phyloP scores from a whole-genome alignment of 1,140 invertebrate species.

The Tyrophagus putrescentiae region DNA sequence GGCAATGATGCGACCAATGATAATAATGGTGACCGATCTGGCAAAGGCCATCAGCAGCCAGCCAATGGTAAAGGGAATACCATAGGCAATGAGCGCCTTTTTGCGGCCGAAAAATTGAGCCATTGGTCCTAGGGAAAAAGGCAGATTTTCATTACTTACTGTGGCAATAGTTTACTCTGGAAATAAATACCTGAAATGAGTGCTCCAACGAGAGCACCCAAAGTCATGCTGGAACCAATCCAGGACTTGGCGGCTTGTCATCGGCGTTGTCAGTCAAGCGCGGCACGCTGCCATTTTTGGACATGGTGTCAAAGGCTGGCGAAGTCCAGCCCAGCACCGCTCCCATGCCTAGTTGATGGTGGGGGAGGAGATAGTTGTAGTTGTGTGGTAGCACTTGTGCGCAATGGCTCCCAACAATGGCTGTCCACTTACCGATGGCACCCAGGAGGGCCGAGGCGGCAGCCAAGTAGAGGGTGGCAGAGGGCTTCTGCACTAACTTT shows the following conservation, averaged over 20 bases:
- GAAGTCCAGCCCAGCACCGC: conserved; percentile 23
- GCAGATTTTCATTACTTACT: conserved; percentile 24
- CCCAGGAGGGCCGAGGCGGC: conserved; percentile 21
- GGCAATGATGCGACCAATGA: conserved; percentile 46
- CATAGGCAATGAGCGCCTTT: conserved; percentile 49
- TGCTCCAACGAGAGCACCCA: conserved; percentile 27
- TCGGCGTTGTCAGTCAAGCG: conserved; percentile 9
- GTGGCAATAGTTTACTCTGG: conserved; percentile 21
- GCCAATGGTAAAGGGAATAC: conserved; percentile 53
- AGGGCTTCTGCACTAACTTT: conserved; percentile 4
- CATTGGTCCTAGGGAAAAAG: conserved; percentile 38
- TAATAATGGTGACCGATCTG: conserved; percentile 39
- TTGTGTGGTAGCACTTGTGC: too few relatives aligned
- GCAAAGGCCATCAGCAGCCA: conserved; percentile 58
- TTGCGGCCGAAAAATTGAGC: conserved; percentile 52
- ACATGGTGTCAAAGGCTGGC: conserved; percentile 24
- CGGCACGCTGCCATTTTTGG: background rate
- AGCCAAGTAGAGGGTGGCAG: conserved; percentile 20
- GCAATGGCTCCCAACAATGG: too few relatives aligned
- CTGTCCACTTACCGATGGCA: conserved; percentile 23
- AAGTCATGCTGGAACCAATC: conserved; percentile 25
- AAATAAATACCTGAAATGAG: conserved; percentile 23
- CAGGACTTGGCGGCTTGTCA: conserved; percentile 20
- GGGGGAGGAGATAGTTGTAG: too few relatives aligned
- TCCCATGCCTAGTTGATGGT: conserved; percentile 21